phyloP scores from a whole-genome alignment of 2,888 invertebrate genomes.

The Melanostoma mellinum region DNA sequence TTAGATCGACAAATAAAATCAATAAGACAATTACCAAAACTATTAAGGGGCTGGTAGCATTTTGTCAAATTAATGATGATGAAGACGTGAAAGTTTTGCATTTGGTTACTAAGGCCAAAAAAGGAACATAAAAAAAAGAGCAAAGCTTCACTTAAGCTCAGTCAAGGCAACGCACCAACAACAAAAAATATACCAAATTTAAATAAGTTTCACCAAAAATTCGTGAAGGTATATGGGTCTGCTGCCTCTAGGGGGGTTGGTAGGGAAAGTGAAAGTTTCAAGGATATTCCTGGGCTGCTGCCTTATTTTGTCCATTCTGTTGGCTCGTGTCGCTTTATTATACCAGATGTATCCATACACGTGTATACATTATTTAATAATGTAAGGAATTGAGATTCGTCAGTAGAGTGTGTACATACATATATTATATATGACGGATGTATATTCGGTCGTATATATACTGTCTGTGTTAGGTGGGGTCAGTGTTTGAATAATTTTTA shows the following conservation, averaged over 20 bases:
- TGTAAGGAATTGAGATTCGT: slow-evolving; percentile 49
- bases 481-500: slow-evolving; percentile 63
- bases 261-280: slow-evolving; percentile 70
- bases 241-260: background rate
- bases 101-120: slow-evolving; percentile 36
- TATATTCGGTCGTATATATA: slow-evolving; percentile 11
- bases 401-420: slow-evolving; percentile 24
- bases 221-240: slow-evolving; percentile 38
- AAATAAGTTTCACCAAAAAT: slow-evolving; percentile 60
- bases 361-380: slow-evolving; percentile 56
- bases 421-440: slow-evolving; percentile 9
- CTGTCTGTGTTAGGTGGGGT: slow-evolving; percentile 70
- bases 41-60: slow-evolving; percentile 1
- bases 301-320: slow-evolving; percentile 47
- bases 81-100: slow-evolving; percentile 23
- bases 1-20: slow-evolving; percentile 59
- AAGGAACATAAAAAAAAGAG: slow-evolving; percentile 1
- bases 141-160: slow-evolving; percentile 10
- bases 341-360: slow-evolving; percentile 32
- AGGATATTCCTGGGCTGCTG: slow-evolving; percentile 68
- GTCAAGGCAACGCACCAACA: slow-evolving; percentile 17
- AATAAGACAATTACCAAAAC: slow-evolving; percentile 43
- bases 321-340: slow-evolving; percentile 65
- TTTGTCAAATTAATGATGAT: slow-evolving; percentile 2
- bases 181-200: slow-evolving; percentile 48